Conservation (phyloP, 2,797 vertebrate genomes). For the Syngnathus rostellatus region DNA sequence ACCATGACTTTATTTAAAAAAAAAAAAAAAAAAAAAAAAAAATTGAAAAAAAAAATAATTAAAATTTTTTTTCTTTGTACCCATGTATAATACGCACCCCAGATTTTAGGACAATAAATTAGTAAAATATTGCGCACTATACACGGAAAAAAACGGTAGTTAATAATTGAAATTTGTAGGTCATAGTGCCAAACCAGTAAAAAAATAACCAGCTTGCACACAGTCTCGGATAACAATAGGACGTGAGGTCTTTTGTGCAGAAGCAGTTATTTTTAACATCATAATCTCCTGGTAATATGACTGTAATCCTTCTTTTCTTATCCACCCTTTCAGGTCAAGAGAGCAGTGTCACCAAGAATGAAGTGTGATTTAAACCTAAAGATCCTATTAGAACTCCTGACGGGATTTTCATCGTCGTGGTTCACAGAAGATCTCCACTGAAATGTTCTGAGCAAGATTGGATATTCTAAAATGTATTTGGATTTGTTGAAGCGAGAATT, state of each 20-base stretch:
- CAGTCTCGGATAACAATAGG: neutral
- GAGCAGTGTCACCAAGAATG: slow-evolving; percentile 1
- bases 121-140: too few species aligned
- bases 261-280: slow-evolving; percentile 3
- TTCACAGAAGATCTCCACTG: neutral
- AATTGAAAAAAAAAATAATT: too few species aligned
- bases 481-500: neutral
- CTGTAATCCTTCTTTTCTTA: slow-evolving; percentile 3
- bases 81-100: too few species aligned
- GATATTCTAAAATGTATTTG: neutral
- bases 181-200: neutral
- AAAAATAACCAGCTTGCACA: neutral
- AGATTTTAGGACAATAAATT: too few species aligned
- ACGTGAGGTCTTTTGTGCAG: neutral
- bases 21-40: too few species aligned
- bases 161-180: neutral
- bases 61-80: too few species aligned
- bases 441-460: neutral
- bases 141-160: too few species aligned
- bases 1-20: too few species aligned
- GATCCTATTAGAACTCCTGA: slow-evolving; percentile 1
- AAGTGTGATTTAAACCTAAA: neutral
- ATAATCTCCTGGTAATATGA: neutral
- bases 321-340: neutral
- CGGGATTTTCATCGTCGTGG: neutral